These are phyloP conservation scores for Staurois parvus DNA, from an alignment of 2,797 vertebrate species.

Conservation along the genomic window DNA sequence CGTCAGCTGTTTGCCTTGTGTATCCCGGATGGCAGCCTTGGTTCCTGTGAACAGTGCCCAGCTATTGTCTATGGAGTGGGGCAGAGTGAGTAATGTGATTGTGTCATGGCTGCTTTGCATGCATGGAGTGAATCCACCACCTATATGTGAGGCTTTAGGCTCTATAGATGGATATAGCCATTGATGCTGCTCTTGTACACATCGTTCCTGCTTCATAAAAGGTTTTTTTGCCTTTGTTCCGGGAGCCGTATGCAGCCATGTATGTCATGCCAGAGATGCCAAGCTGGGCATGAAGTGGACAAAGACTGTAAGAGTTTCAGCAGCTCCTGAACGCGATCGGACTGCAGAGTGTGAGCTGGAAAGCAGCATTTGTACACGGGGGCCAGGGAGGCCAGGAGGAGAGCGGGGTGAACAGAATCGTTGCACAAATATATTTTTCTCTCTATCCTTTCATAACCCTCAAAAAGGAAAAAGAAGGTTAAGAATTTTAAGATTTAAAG, in stretches of 20 bases:
- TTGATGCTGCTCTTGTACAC: background rate
- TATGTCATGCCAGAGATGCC: constrained; percentile 30
- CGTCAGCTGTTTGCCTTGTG: no score
- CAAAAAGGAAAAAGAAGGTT: no score
- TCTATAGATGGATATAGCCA: constrained; percentile 15
- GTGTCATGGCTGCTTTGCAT: constrained; percentile 2
- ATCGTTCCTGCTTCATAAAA: background rate
- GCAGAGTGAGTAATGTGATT: constrained; percentile 2
- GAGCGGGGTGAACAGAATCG: background rate
- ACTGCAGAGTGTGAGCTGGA: constrained; percentile 48
- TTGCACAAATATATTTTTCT: background rate
- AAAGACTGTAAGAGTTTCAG: constrained; percentile 50
- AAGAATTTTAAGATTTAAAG: no score
- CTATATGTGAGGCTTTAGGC: constrained; percentile 9
- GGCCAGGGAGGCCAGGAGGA: constrained; percentile 34
- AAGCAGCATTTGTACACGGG: constrained; percentile 52
- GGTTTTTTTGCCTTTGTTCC: constrained; percentile 9
- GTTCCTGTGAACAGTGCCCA: background rate
- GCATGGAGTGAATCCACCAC: background rate
- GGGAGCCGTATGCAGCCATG: constrained; percentile 19
- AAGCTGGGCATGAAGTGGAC: constrained; percentile 43
- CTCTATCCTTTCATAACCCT: background rate
- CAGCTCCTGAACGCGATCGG: constrained; percentile 53
- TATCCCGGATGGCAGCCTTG: background rate
- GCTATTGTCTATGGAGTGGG: constrained; percentile 14